phyloP scores from a whole-genome alignment of 2,888 invertebrate genomes.

The Dryocosmus kuriphilus region DNA sequence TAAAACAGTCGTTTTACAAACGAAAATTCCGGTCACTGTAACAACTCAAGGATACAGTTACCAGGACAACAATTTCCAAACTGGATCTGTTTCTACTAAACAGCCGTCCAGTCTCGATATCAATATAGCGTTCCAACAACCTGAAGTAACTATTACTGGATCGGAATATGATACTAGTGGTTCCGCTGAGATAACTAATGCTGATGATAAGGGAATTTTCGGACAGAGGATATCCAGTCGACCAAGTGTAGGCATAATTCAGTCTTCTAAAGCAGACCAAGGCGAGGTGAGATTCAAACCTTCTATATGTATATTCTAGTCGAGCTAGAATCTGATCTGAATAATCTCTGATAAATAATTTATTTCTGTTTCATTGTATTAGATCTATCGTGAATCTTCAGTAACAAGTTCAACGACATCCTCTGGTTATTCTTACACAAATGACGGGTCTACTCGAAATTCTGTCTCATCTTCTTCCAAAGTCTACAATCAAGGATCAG shows the following conservation, averaged over 20 bases:
- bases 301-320: not conserved
- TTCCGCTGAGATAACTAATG: conserved; percentile 50
- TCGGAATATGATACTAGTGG: conserved; percentile 51
- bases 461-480: conserved; percentile 2
- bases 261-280: conserved; percentile 38
- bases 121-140: conserved; percentile 62
- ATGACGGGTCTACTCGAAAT: not conserved
- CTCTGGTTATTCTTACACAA: conserved; percentile 6
- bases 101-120: conserved; percentile 53
- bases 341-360: not conserved
- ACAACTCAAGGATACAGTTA: conserved; percentile 51
- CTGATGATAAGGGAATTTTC: conserved; percentile 56
- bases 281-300: conserved; percentile 42
- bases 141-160: conserved; percentile 50
- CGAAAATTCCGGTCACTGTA: conserved; percentile 57
- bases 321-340: not conserved
- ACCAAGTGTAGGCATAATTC: conserved; percentile 34
- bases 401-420: not conserved
- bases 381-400: conserved; percentile 24
- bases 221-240: conserved; percentile 59
- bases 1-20: conserved; percentile 64
- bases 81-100: conserved; percentile 48
- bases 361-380: not conserved
- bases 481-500: conserved; percentile 41
- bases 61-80: conserved; percentile 48